These are phyloP conservation scores for Dasyurus viverrinus DNA, from an alignment of 2,113 vertebrate species.

Conservation along the genomic window DNA sequence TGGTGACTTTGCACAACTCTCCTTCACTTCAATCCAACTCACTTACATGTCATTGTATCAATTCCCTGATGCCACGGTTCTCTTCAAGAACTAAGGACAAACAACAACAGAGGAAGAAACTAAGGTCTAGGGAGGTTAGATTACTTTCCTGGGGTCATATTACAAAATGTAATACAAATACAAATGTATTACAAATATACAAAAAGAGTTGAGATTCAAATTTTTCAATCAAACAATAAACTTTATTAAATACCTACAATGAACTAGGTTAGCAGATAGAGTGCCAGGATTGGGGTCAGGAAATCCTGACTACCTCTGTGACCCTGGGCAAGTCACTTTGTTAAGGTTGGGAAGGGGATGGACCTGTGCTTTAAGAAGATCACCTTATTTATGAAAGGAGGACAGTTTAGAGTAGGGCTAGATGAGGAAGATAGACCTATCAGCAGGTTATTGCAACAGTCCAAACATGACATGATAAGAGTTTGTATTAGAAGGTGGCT, in stretches of 20 bases:
- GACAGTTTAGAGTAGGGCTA: neutral
- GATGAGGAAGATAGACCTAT: neutral
- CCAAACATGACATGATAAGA: neutral
- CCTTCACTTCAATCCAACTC: no score
- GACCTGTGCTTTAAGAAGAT: neutral
- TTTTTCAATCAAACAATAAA: neutral
- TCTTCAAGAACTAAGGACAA: no score
- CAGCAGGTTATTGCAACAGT: neutral
- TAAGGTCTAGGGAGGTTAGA: neutral
- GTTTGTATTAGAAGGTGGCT: neutral
- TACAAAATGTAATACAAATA: no score
- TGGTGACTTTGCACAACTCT: no score
- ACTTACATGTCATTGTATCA: no score
- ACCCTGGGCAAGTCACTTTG: neutral
- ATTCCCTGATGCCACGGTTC: no score
- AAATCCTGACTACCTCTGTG: neutral
- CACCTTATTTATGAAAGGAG: neutral
- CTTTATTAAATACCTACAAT: neutral
- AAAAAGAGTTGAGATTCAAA: neutral
- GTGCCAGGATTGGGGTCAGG: neutral
- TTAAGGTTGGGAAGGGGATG: no score
- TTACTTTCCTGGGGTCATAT: neutral
- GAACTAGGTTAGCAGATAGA: neutral
- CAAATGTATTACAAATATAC: no score
- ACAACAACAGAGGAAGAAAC: neutral